Conservation (phyloP, 2,888 invertebrate genomes). For the Clanis bilineata region DNA sequence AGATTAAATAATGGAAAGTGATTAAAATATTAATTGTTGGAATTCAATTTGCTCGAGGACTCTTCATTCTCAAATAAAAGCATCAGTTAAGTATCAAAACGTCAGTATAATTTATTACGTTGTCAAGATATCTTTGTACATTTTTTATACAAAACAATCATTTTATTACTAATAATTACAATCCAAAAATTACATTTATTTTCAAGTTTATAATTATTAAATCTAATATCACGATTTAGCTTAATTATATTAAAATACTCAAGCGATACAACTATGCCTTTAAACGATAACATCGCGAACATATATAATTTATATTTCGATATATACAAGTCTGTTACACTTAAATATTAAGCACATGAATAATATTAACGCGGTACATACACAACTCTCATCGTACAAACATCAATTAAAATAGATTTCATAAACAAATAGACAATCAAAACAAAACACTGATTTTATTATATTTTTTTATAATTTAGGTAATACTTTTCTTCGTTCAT, state of each 20-base stretch:
- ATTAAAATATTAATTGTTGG: constrained; percentile 29
- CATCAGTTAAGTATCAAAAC: constrained; percentile 77
- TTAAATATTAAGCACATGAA: constrained; percentile 18
- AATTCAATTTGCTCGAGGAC: constrained; percentile 28
- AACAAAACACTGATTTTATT: constrained; percentile 1
- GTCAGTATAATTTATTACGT: constrained; percentile 81
- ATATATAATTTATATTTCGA: constrained; percentile 32
- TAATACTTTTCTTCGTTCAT: not conserved
- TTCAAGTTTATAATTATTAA: constrained; percentile 78
- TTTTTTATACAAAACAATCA: constrained; percentile 80
- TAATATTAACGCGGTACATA: constrained; percentile 11
- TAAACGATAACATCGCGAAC: constrained; percentile 69
- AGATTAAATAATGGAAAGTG: constrained; percentile 26
- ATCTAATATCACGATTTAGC: constrained; percentile 83
- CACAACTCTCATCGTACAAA: constrained; percentile 9
- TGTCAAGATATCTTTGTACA: constrained; percentile 80
- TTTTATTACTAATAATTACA: constrained; percentile 79
- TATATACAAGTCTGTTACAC: constrained; percentile 28
- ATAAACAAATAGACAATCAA: constrained; percentile 8
- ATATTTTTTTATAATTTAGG: not conserved
- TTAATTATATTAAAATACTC: constrained; percentile 73
- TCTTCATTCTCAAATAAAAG: constrained; percentile 50
- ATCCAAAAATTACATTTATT: constrained; percentile 81
- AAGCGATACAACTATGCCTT: constrained; percentile 70
- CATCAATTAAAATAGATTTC: not conserved